A percentile compares a stretch with the other conserved stretches of the same genome.
Evolutionary conservation across 2,797 vertebrate species (phyloP).

Genomic region (Danio jaintianensis): DNA sequence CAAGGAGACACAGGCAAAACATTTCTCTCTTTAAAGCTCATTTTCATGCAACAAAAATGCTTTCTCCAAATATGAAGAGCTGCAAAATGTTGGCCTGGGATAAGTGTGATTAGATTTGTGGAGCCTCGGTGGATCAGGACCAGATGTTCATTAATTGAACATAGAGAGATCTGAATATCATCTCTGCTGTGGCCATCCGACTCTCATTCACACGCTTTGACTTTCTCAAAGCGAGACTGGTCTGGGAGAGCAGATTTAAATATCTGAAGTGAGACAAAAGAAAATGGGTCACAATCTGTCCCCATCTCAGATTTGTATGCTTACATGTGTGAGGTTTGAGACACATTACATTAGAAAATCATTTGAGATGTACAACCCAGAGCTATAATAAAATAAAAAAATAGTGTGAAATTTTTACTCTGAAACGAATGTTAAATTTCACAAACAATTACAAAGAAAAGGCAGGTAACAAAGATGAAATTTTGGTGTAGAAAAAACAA

Average conservation of each 20-base stretch:
- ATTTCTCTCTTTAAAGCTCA: conserved; percentile 3
- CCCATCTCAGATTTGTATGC: conserved; percentile 48
- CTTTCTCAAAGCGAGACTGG: conserved; percentile 17
- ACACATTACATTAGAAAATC: conserved; percentile 3
- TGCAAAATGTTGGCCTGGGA: conserved; percentile 23
- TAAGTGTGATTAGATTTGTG: conserved; percentile 43
- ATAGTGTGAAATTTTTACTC: no score
- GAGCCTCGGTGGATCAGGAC: conserved; percentile 47
- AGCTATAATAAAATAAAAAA: no score
- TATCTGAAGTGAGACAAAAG: conserved; percentile 36
- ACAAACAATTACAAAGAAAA: no score
- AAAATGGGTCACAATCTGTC: conserved; percentile 66
- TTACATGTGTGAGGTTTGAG: conserved; percentile 39
- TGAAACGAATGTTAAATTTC: no score
- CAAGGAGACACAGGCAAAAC: neutral
- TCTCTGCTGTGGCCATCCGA: conserved; percentile 36
- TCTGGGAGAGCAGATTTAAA: conserved; percentile 39
- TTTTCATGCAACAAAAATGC: neutral
- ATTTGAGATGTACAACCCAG: neutral
- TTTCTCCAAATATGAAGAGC: conserved; percentile 16
- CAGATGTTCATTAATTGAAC: conserved; percentile 61
- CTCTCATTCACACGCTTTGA: neutral
- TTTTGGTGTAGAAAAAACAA: no score
- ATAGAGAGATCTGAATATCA: conserved; percentile 9
- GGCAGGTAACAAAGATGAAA: no score